Base-by-base conservation (phyloP, 2,113 vertebrate species). In the Hirundichthys speculiger region DNA sequence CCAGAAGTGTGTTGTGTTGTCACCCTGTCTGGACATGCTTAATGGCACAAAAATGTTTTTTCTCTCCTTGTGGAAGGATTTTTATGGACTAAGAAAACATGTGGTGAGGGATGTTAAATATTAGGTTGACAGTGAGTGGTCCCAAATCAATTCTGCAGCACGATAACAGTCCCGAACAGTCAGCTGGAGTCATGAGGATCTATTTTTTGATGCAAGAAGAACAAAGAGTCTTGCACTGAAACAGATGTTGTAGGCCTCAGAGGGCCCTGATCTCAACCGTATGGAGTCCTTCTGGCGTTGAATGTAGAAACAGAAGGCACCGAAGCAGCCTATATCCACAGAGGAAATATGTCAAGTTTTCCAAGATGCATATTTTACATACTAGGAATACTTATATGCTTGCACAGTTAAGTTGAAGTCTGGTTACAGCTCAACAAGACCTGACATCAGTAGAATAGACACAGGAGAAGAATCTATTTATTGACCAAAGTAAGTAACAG, bases 191-290 rank as follows among this genome's bases (percentile, higher is more conserved):
- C 16, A n/a, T 22, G 6, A 46, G 47, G 8, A 25, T 30, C 15
- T 57, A 57, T 57, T n/a, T 57, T 56, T 24, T 45, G 24, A 56
- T 27, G 22, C 18, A 49, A 25, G 30, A 53, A 15, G n/a, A 30
- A 40, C 1, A 56, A 54, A 9, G 1, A 25, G 13, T 50, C 38
- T 18, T 45, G 5, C 16, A 20, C 41, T n/a, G 19, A 15, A 6
- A 1, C 24, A 43, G 15, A 46, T 52, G 41, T 25, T 39, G n/a
- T 46, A 41, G 14, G 1, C 12, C 47, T 47, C 25, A 24, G 3
- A 4, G 13, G 19, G 13, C 12, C 46, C 40, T 43, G 4, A 22
- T 30, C 12, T 10, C 39, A 43, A 14, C 1, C 43, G 1, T 15
- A 0, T 38, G 41, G 0, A 43, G 55, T 22, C 5, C 7, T 34